These are phyloP conservation scores for Aythya baeri DNA, from an alignment of 2,113 vertebrate species.

Conservation along the genomic window DNA sequence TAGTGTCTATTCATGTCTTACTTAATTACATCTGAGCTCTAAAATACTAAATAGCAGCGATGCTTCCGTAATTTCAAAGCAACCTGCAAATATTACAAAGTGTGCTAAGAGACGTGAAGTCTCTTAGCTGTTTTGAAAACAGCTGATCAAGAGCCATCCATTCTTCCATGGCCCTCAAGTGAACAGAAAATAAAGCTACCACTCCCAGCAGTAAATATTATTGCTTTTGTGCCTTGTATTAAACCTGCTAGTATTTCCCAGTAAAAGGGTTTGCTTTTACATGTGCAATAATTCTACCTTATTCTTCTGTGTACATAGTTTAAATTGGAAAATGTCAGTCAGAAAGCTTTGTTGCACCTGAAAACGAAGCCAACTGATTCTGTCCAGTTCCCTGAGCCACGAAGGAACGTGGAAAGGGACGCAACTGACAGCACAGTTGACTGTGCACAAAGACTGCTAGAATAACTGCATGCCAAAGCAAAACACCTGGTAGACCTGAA, in stretches of 20 bases:
- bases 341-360: neutral
- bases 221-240: neutral
- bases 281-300: neutral
- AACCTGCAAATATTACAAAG: neutral
- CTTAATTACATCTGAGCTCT: neutral
- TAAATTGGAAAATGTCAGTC: neutral
- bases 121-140: neutral
- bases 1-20: neutral
- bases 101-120: fast-evolving
- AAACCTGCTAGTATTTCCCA: neutral
- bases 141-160: neutral
- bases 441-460: neutral
- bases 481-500: neutral
- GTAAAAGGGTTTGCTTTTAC: neutral
- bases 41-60: neutral
- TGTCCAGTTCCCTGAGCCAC: neutral
- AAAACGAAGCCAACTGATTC: neutral
- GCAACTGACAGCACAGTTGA: neutral
- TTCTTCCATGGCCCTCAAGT: neutral
- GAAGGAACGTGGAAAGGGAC: neutral
- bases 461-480: neutral
- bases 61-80: neutral
- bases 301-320: neutral
- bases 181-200: neutral
- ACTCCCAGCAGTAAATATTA: neutral